Percentiles rank a stretch among this genome's conserved stretches.
These are phyloP conservation scores for Actias luna DNA, from an alignment of 2,888 invertebrate species.

Conservation along the genomic window DNA sequence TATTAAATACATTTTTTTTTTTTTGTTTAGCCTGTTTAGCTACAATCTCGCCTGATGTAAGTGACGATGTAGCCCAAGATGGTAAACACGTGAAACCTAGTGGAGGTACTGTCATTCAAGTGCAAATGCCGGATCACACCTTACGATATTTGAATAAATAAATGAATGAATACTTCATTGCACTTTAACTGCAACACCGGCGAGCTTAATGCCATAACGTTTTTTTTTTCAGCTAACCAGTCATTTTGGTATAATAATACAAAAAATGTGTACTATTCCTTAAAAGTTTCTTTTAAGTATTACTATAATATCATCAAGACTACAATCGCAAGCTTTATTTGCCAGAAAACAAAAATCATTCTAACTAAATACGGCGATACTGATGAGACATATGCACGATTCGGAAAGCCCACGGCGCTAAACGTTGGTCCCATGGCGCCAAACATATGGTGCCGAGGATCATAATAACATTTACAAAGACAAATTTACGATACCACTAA, in stretches of 20 bases:
- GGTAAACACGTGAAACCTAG: too few relatives aligned
- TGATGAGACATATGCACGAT: slow-evolving; percentile 5
- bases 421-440: slow-evolving; percentile 65
- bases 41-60: too few relatives aligned
- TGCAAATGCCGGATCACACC: too few relatives aligned
- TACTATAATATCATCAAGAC: neutral
- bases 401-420: slow-evolving; percentile 4
- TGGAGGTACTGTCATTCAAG: too few relatives aligned
- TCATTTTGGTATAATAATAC: neutral
- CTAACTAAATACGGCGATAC: neutral
- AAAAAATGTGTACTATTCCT: neutral
- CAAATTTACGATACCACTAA: slow-evolving; percentile 35
- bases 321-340: neutral
- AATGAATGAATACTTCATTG: too few relatives aligned
- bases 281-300: neutral
- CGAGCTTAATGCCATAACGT: too few relatives aligned
- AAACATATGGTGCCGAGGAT: slow-evolving; percentile 59
- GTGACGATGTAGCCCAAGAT: too few relatives aligned
- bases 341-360: neutral
- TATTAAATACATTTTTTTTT: too few relatives aligned
- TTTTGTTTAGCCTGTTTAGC: too few relatives aligned
- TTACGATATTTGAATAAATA: too few relatives aligned
- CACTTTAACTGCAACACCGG: too few relatives aligned
- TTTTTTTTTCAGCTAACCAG: neutral
- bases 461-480: slow-evolving; percentile 6